A percentile compares a stretch with the other conserved stretches of the same genome.
These are phyloP conservation scores for Pteropus alecto DNA, from an alignment of 2,113 vertebrate species.

Conservation along the genomic window DNA sequence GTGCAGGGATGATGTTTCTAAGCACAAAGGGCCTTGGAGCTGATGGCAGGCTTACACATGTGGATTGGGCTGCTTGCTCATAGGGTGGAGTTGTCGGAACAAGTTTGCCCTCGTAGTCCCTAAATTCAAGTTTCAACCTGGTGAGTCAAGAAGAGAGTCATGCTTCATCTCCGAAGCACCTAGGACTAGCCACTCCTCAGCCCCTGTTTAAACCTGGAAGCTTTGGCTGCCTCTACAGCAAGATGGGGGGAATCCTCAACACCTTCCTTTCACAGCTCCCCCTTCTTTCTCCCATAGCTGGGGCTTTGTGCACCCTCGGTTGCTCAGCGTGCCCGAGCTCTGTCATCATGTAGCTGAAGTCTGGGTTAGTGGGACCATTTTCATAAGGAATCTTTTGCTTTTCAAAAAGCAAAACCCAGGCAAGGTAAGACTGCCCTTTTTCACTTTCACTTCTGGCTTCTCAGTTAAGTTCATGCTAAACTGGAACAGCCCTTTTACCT, in stretches of 20 bases:
- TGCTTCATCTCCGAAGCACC: conserved; percentile 42
- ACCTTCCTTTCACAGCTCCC: conserved; percentile 49
- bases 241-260: not conserved
- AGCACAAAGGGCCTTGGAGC: conserved; percentile 45
- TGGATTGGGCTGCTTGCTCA: conserved; percentile 27
- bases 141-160: conserved; percentile 40
- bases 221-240: not conserved
- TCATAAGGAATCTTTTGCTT: conserved; percentile 84
- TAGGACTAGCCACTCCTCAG: not conserved
- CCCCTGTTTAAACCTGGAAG: not conserved
- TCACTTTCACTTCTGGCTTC: conserved; percentile 36
- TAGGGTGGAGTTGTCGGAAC: conserved; percentile 59
- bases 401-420: conserved; percentile 94
- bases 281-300: conserved; percentile 84
- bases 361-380: conserved; percentile 88
- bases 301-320: conserved; percentile 94
- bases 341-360: conserved; percentile 93
- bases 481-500: not conserved
- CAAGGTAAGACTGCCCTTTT: conserved; percentile 87
- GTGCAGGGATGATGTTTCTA: conserved; percentile 5
- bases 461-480: conserved; percentile 31
- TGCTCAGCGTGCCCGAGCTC: conserved; percentile 94
- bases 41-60: conserved; percentile 39
- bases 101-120: conserved; percentile 34
- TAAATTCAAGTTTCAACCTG: conserved; percentile 69